A percentile compares a stretch with the other conserved stretches of the same genome.
These are phyloP conservation scores for Sebastes diploproa DNA, from an alignment of 2,797 vertebrate species.

Conservation along the genomic window DNA sequence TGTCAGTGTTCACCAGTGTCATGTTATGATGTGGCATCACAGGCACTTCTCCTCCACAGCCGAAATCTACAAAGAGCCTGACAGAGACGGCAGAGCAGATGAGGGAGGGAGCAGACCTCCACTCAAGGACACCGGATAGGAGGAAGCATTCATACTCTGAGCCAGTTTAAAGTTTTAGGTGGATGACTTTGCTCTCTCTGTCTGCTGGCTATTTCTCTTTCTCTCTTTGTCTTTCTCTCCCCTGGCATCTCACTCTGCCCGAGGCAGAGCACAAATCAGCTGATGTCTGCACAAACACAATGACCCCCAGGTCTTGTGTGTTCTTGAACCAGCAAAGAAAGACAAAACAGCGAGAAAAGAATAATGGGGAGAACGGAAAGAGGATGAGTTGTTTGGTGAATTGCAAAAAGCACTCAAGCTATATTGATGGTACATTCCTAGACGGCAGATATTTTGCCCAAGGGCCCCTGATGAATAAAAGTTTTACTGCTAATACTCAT, in stretches of 20 bases:
- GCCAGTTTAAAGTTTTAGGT: slow-evolving; percentile 37
- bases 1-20: slow-evolving; percentile 51
- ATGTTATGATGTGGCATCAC: slow-evolving; percentile 63
- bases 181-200: slow-evolving; percentile 55
- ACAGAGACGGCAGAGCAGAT: slow-evolving; percentile 21
- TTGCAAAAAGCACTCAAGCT: slow-evolving; percentile 4
- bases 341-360: slow-evolving; percentile 25
- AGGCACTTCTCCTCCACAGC: slow-evolving; percentile 37
- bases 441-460: slow-evolving; percentile 1
- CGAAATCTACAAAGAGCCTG: slow-evolving; percentile 42
- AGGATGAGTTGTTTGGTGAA: slow-evolving; percentile 9
- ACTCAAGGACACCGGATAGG: slow-evolving; percentile 41
- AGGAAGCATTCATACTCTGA: slow-evolving; percentile 22
- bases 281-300: slow-evolving; percentile 70
- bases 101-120: slow-evolving; percentile 23
- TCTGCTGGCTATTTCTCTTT: slow-evolving; percentile 11
- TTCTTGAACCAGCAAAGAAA: slow-evolving; percentile 52
- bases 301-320: slow-evolving; percentile 51
- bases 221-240: slow-evolving; percentile 26
- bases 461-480: neutral
- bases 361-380: neutral
- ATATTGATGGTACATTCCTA: slow-evolving; percentile 12
- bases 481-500: neutral
- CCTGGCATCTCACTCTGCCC: slow-evolving; percentile 25
- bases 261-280: slow-evolving; percentile 60